Evolutionary conservation across 2,797 vertebrate species (phyloP), one percentile per base, ranked within the genome.

Genomic region (Coracias cyanogaster): DNA sequence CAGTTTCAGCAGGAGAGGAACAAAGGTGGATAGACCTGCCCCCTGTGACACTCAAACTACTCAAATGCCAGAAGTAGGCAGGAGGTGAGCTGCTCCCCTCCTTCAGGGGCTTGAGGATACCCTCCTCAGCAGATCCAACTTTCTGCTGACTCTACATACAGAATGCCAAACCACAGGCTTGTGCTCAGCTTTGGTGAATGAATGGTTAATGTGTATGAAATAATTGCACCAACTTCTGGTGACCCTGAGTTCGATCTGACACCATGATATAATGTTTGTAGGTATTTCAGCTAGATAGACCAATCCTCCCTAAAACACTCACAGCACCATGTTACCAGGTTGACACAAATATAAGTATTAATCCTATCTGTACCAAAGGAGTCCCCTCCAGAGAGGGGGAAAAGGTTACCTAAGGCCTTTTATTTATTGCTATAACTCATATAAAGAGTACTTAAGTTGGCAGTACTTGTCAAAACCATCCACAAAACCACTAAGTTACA

Each of bases 401-500:
- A 55, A 86, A 78, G 12, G 28, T 89, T 86, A 65, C 33, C 51
- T 86, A 43, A 93, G 51, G 61, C 45, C 12, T 88, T 88, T 69
- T 65, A 77, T 71, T 93, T 94, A 51, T 35, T 81, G 20, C 49
- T 64, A 1, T 61, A 83, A 65, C 28, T 88, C 52, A 33, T 19
- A 48, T 15, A 82, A 72, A 74, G 18, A 45, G 33, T 83, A 70
- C 31, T 74, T 77, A 51, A 80, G 6, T 25, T 4, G 4, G 19
- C 62, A 93, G 28, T 18, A n/a, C 28, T 85, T 89, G 84, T 80
- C 52, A 85, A 94, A 91, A 70, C 24, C 35, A 60, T 62, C 74
- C 45, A 71, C 15, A 17, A 58, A 96, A 39, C 12, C 19, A 79
- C 41, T 54, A 85, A 88, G 61, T 83, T 79, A 51, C 51, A 76